Conservation (phyloP, 2,113 vertebrate genomes). For the Austrofundulus limnaeus region DNA sequence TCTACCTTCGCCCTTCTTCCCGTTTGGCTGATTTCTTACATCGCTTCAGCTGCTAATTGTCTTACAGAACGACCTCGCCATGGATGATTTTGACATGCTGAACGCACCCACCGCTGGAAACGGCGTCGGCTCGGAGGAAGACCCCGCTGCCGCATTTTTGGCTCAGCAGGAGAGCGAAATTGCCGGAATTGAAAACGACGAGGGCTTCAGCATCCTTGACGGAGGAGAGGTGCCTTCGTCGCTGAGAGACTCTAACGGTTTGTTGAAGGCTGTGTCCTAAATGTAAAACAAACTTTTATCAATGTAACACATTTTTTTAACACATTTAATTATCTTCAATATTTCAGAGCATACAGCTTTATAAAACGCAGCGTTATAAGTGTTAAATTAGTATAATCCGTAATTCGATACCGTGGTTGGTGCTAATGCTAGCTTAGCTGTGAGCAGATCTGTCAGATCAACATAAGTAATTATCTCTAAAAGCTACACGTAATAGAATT, state of each 20-base stretch:
- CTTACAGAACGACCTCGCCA: constrained; percentile 33
- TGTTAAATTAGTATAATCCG: not conserved
- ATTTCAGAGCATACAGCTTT: rapidly evolving
- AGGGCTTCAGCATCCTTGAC: constrained; percentile 92
- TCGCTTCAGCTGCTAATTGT: constrained; percentile 42
- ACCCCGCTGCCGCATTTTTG: constrained; percentile 90
- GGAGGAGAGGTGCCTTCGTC: constrained; percentile 85
- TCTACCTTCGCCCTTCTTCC: constrained; percentile 33
- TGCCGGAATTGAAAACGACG: constrained; percentile 91
- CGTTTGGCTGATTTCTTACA: constrained; percentile 36
- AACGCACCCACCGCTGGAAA: constrained; percentile 65
- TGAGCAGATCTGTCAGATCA: constrained; percentile 11
- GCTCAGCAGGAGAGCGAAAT: constrained; percentile 94
- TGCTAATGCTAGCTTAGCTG: constrained; percentile 35
- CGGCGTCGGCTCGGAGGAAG: constrained; percentile 84
- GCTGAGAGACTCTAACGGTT: constrained; percentile 73
- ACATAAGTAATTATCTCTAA: not conserved
- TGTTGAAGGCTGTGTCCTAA: constrained; percentile 17
- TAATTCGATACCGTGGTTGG: not conserved
- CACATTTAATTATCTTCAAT: too few species aligned
- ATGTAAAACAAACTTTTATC: too few species aligned
- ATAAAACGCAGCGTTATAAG: not conserved
- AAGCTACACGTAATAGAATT: not conserved
- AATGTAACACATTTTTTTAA: too few species aligned
- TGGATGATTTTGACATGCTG: constrained; percentile 83